Evolutionary conservation across 2,797 vertebrate species (phyloP).

Genomic region (Peromyscus melanophrys): DNA sequence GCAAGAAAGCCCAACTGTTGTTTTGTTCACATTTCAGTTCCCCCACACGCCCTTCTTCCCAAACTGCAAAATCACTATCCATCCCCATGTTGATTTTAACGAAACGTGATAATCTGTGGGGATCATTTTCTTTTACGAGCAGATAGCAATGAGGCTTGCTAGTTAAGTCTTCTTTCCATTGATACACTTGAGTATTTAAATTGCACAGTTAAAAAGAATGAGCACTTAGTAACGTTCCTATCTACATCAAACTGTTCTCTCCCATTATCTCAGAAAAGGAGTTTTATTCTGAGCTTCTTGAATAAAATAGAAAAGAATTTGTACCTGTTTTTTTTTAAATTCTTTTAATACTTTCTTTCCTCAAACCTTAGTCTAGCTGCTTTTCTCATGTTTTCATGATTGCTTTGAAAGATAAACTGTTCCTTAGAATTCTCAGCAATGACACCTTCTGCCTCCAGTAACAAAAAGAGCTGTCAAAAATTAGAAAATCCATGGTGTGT

Average conservation of each 20-base stretch:
- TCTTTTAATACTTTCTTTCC: constrained; percentile 48
- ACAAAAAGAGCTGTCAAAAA: constrained; percentile 50
- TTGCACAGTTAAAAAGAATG: constrained; percentile 80
- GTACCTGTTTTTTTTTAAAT: background rate
- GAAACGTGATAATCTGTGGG: constrained; percentile 67
- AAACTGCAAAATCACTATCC: constrained; percentile 68
- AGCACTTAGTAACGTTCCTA: constrained; percentile 71
- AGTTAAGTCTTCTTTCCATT: constrained; percentile 77
- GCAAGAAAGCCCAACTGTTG: constrained; percentile 50
- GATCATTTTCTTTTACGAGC: constrained; percentile 75
- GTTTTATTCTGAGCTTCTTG: constrained; percentile 64
- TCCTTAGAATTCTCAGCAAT: constrained; percentile 26
- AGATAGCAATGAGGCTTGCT: constrained; percentile 77
- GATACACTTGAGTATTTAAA: constrained; percentile 81
- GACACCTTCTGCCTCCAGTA: constrained; percentile 23
- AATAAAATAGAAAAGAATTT: constrained; percentile 42
- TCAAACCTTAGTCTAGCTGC: background rate
- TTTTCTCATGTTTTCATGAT: background rate
- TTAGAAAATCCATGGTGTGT: constrained; percentile 46
- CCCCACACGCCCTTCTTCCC: background rate
- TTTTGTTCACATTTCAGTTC: constrained; percentile 13
- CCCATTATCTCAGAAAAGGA: constrained; percentile 57
- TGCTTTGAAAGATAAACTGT: constrained; percentile 57
- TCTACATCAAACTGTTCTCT: constrained; percentile 60
- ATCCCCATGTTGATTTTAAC: constrained; percentile 57